phyloP scores from a whole-genome alignment of 2,113 vertebrate species.

The Scomber colias region DNA sequence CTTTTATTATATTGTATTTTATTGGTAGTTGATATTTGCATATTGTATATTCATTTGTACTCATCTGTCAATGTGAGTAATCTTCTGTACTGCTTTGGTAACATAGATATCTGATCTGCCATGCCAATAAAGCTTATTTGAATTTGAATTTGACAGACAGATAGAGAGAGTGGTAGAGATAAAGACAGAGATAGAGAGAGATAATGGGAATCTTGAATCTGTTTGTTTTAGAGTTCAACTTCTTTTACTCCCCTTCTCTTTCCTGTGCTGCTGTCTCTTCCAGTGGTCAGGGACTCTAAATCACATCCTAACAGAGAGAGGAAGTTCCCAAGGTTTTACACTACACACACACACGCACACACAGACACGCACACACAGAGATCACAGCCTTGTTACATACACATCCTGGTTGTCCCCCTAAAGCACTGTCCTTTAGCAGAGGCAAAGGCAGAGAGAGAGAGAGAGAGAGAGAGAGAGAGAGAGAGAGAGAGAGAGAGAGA shows the following conservation, averaged over 20 bases:
- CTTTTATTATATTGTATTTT: no score
- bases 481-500: constrained; percentile 21
- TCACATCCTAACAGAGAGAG: constrained; percentile 46
- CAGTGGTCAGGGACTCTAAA: constrained; percentile 33
- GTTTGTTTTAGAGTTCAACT: background rate
- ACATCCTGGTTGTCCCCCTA: constrained; percentile 64
- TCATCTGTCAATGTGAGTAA: no score
- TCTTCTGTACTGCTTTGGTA: no score
- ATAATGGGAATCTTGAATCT: background rate
- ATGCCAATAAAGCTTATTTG: no score
- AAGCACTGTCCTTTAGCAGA: constrained; percentile 20
- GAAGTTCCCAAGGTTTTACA: constrained; percentile 58
- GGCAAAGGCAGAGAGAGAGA: constrained; percentile 6
- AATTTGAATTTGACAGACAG: no score
- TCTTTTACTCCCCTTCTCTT: constrained; percentile 19
- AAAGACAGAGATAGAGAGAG: no score
- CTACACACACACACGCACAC: constrained; percentile 14
- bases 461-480: constrained; percentile 15
- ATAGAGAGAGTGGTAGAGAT: no score
- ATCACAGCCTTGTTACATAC: constrained; percentile 15
- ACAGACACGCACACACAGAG: background rate
- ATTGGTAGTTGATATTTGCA: no score
- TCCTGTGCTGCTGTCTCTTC: constrained; percentile 35
- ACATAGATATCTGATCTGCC: no score
- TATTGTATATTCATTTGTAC: no score